phyloP scores from a whole-genome alignment of 35 echinoderm and acorn worm genomes.

The Heliocidaris erythrogramma region DNA sequence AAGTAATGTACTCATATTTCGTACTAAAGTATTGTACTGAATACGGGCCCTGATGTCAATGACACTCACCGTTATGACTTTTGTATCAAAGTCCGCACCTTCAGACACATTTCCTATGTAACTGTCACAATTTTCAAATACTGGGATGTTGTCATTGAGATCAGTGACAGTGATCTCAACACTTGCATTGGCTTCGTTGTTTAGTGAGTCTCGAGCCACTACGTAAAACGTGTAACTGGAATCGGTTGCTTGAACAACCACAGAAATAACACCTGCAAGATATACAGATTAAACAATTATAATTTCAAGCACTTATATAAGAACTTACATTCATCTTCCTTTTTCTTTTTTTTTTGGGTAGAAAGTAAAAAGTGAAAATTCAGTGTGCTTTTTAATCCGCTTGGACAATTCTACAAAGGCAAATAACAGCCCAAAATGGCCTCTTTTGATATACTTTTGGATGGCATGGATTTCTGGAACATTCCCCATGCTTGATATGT shows the following conservation, averaged over 20 bases:
- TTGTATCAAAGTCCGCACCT: background rate
- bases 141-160: conserved; percentile 89
- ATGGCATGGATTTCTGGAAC: too few relatives aligned
- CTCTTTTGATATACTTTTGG: too few relatives aligned
- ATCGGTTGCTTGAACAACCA: conserved; percentile 15
- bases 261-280: conserved; percentile 69
- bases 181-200: conserved; percentile 19
- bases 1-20: too few relatives aligned
- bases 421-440: too few relatives aligned
- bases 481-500: too few relatives aligned
- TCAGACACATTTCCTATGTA: conserved; percentile 69
- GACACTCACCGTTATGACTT: conserved; percentile 57
- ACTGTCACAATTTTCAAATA: conserved; percentile 67
- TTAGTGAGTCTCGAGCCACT: conserved; percentile 54
- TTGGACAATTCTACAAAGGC: too few relatives aligned
- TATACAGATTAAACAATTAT: background rate
- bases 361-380: background rate
- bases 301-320: background rate
- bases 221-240: conserved; percentile 70
- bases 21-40: too few relatives aligned
- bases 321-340: too few relatives aligned
- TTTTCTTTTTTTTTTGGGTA: too few relatives aligned
- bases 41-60: background rate
- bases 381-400: background rate
- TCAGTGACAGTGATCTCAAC: conserved; percentile 81